Conservation (phyloP, 2,888 invertebrate genomes). For the Vesta saturnalis region DNA sequence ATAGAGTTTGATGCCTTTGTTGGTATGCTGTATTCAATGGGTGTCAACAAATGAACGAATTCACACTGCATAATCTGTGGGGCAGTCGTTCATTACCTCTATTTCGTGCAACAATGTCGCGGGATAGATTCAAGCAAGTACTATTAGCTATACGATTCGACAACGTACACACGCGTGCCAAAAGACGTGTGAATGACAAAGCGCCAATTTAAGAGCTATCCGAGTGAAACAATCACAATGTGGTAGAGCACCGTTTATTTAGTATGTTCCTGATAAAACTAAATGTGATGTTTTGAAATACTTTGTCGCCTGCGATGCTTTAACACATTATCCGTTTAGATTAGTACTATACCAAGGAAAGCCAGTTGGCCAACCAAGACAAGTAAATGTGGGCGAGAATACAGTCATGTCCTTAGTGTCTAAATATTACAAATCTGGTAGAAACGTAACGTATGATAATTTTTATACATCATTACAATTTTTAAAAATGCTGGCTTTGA, state of each 20-base stretch:
- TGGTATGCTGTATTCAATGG: neutral
- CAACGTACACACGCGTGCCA: neutral
- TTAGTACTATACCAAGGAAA: neutral
- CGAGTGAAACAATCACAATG: neutral
- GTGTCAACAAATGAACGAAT: neutral
- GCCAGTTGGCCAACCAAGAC: neutral
- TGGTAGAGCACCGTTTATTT: neutral
- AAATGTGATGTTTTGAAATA: neutral
- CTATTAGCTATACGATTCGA: neutral
- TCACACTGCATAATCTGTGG: neutral
- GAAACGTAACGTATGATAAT: neutral
- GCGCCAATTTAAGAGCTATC: neutral
- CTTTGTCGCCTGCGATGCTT: neutral
- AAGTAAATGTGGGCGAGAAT: neutral
- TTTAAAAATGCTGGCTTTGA: neutral
- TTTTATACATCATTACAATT: neutral
- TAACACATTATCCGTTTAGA: neutral
- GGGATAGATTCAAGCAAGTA: neutral
- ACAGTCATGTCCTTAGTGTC: neutral
- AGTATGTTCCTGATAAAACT: neutral
- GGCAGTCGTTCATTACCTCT: neutral
- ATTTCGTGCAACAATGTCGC: neutral
- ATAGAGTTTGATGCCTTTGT: neutral
- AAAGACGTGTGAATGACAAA: neutral
- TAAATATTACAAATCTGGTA: neutral